phyloP scores from a whole-genome alignment of 1,140 invertebrate genomes.

The Vanessa atalanta region DNA sequence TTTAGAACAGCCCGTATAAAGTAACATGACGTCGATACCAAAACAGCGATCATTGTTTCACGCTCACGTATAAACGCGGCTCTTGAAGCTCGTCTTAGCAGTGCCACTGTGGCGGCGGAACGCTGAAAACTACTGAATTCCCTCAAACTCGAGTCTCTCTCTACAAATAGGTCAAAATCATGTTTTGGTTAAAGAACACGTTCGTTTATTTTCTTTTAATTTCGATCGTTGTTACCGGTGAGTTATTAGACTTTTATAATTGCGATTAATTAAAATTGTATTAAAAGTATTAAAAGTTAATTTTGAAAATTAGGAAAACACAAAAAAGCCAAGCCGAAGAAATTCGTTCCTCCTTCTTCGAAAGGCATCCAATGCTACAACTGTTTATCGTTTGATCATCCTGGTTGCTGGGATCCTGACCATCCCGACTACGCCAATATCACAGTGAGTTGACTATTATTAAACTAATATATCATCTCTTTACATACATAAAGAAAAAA shows the following conservation, averaged over 20 bases:
- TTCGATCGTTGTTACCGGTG: conserved; percentile 53
- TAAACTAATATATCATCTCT: neutral
- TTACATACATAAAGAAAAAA: neutral
- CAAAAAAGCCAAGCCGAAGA: conserved; percentile 68
- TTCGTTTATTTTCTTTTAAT: conserved; percentile 53
- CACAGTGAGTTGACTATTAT: conserved; percentile 51
- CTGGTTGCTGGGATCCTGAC: conserved; percentile 74
- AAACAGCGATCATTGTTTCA: conserved; percentile 53
- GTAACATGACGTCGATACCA: conserved; percentile 40
- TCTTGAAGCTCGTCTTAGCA: conserved; percentile 35
- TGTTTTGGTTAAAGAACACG: conserved; percentile 48
- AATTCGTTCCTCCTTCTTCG: conserved; percentile 61
- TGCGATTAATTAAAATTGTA: neutral
- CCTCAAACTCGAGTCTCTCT: neutral
- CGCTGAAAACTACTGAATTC: conserved; percentile 20
- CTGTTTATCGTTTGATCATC: conserved; percentile 72
- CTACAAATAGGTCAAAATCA: conserved; percentile 21
- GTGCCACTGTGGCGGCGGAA: conserved; percentile 23
- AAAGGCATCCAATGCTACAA: conserved; percentile 77
- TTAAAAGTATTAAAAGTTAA: neutral
- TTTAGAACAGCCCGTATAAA: conserved; percentile 41
- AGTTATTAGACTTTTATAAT: conserved; percentile 17
- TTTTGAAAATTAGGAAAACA: conserved; percentile 52
- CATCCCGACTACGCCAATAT: conserved; percentile 72
- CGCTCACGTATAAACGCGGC: conserved; percentile 53